Evolutionary conservation across 1,140 invertebrate genomes (phyloP), one percentile per base, ranked within the genome.

Genomic region (Apis cerana): DNA sequence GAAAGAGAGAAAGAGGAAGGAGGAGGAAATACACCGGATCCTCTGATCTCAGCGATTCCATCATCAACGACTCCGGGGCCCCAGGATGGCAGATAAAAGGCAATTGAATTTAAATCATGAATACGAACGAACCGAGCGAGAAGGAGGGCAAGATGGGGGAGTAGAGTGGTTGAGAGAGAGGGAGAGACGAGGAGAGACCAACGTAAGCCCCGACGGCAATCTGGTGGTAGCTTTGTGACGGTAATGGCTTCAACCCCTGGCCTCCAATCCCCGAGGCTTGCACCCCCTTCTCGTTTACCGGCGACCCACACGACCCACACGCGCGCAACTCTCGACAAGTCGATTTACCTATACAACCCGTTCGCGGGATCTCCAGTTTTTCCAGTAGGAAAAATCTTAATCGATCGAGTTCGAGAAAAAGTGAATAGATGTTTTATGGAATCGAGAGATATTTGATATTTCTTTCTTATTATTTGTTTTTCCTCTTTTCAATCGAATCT

Each of bases 91-190:
- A 92, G 93, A 94, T 94, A 93, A 94, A 94, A 94, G 93, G 90
- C 92, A 94, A 94, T 94, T 93, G 92, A 93, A 93, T 94, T 94
- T 93, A 91, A 94, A 94, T 94, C 92, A 94, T 93, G 93, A 94
- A 94, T 94, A 93, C 91, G 92, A 93, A 92, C 89, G 91, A 93
- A 91, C 89, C 89, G 88, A 91, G 87, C 89, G 85, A 75, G 69
- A 67, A 69, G 68, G 50, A 69, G 69, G 43, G 27, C 64, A 23
- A 23, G 19, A 52, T 15, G 75, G 43, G 11, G 58, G 27, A 27
- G n/a, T n/a, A n/a, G n/a, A n/a, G n/a, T n/a, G 54, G 70, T 43
- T 62, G 76, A 64, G 79, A 67, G 76, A 67, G 79, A 67, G 67
- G 64, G 75, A 64, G 61, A 71, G 68, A 74, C 76, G 56, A 87